Percentiles rank a stretch among this genome's conserved stretches.
phyloP scores from a whole-genome alignment of 2,113 vertebrate species.

The Dasyornis broadbenti region DNA sequence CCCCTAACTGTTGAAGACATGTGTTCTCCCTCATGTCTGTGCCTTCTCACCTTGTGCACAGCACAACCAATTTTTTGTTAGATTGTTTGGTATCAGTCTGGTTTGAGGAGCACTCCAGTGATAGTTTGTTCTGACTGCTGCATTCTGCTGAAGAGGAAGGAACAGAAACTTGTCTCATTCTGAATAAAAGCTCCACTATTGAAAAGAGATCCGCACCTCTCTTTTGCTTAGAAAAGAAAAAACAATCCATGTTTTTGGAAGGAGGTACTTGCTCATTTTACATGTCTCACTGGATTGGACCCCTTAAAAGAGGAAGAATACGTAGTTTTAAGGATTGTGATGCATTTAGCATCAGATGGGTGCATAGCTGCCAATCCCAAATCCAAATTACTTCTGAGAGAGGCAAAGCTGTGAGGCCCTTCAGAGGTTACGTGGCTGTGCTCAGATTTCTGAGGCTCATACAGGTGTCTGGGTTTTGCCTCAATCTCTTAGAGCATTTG shows the following conservation, averaged over 20 bases:
- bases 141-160: background rate
- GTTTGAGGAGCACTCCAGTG: background rate
- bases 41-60: background rate
- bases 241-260: background rate
- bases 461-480: background rate
- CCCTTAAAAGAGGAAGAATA: background rate
- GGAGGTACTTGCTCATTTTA: background rate
- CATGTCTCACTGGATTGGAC: background rate
- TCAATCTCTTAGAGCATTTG: background rate
- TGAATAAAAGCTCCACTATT: background rate
- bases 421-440: background rate
- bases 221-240: background rate
- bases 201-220: background rate
- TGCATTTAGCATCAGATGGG: background rate
- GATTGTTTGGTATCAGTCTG: background rate
- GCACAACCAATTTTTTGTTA: background rate
- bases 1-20: background rate
- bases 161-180: background rate
- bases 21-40: background rate
- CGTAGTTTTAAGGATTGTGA: background rate
- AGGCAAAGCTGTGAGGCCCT: background rate
- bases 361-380: background rate
- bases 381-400: background rate
- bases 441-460: background rate
- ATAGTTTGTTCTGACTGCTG: background rate